A percentile compares a stretch with the other conserved stretches of the same genome.
These are phyloP conservation scores for Eospalax fontanierii DNA, from an alignment of 2,797 vertebrate species.

Conservation along the genomic window DNA sequence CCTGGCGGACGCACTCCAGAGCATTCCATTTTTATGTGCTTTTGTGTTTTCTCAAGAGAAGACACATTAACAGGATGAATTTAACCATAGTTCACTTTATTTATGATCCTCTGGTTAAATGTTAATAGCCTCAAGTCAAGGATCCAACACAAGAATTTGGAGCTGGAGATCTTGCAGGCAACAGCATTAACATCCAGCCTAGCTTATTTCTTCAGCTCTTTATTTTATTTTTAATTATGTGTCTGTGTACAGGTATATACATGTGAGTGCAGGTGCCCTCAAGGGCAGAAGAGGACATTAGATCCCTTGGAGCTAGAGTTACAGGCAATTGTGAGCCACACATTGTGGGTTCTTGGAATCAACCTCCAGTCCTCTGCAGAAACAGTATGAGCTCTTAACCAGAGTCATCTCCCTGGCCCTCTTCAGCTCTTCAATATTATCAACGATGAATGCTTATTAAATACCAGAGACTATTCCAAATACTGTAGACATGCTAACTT, in stretches of 20 bases:
- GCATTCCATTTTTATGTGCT: constrained; percentile 53
- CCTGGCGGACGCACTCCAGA: not conserved
- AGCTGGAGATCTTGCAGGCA: constrained; percentile 16
- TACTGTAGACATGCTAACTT: not conserved
- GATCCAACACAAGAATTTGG: constrained; percentile 56
- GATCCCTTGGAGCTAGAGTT: not conserved
- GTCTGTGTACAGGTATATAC: not conserved
- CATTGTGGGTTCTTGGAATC: too few species aligned
- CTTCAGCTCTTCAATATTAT: not conserved
- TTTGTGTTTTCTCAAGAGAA: constrained; percentile 69
- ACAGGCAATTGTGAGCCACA: not conserved
- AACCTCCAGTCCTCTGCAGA: not conserved
- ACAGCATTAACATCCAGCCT: not conserved
- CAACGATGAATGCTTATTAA: not conserved
- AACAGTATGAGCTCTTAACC: not conserved
- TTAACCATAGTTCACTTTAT: constrained; percentile 70
- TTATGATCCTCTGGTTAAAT: constrained; percentile 67
- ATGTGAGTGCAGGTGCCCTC: not conserved
- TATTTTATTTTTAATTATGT: constrained; percentile 7
- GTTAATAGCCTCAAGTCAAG: constrained; percentile 67
- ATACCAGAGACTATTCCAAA: not conserved
- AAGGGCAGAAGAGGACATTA: not conserved
- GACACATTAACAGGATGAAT: constrained; percentile 45
- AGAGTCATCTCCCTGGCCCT: not conserved
- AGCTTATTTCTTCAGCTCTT: constrained; percentile 31